A percentile compares a stretch with the other conserved stretches of the same genome.
These are phyloP conservation scores for Drosophila barbarae DNA, from an alignment of 2,888 invertebrate genomes.

Conservation along the genomic window DNA sequence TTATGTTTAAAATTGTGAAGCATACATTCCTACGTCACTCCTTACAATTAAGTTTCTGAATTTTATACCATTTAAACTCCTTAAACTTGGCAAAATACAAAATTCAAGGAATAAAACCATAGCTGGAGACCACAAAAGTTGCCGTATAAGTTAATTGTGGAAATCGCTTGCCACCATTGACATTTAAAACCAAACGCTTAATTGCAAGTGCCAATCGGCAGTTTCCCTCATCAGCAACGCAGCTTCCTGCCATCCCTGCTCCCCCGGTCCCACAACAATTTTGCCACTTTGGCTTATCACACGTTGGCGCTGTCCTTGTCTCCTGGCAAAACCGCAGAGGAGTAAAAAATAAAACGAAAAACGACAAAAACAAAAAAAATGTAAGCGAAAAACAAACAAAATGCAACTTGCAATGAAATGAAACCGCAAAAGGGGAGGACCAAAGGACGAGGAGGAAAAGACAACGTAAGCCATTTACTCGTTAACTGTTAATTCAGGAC, in stretches of 20 bases:
- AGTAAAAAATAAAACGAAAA: conserved; percentile 1
- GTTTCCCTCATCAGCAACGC: conserved; percentile 7
- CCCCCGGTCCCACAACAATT: conserved; percentile 13
- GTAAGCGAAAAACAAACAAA: conserved; percentile 36
- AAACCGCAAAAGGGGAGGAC: conserved; percentile 27
- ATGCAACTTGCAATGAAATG: conserved; percentile 37
- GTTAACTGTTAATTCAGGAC: conserved; percentile 34
- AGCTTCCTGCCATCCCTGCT: background rate
- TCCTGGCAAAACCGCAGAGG: conserved; percentile 20
- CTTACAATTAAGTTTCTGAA: background rate
- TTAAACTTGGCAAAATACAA: background rate
- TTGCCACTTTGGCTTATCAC: conserved; percentile 42
- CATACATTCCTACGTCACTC: no score
- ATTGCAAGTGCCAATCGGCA: conserved; percentile 66
- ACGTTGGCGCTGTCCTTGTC: conserved; percentile 26
- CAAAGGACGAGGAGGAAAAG: background rate
- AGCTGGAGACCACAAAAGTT: background rate
- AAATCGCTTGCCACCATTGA: conserved; percentile 29
- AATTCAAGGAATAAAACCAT: background rate
- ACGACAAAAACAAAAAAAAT: background rate
- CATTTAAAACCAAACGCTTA: conserved; percentile 58
- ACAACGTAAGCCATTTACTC: conserved; percentile 30
- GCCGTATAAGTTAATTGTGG: conserved; percentile 24
- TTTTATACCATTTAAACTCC: background rate
- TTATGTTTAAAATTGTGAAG: no score